Evolutionary conservation across 2,797 vertebrate genomes (phyloP), one percentile per base, ranked within the genome.

Genomic region (Merluccius polli): DNA sequence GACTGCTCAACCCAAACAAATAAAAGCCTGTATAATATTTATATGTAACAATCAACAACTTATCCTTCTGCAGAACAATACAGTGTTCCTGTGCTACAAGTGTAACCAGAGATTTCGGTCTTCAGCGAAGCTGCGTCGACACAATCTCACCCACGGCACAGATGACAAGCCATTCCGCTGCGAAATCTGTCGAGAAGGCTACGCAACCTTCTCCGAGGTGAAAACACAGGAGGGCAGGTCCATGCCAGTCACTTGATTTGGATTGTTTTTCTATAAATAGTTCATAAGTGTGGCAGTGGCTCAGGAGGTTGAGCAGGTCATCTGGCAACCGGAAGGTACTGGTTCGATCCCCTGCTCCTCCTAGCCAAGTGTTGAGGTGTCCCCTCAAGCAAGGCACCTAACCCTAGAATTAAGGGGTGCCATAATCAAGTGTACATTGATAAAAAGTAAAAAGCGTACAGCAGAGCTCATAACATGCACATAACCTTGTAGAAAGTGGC

Each of bases 51-150:
- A 4, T 30, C 67, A 32, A 30, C 27, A 31, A 69, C 65, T 16
- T 69, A n/a, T 69, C 16, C 13, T 69, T 69, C 67, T 32, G 30
- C 85, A 94, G 92, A 86, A 83, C 13, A 87, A 95, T 81, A 94
- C 91, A 5, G 85, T 95, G 35, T 96, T 95, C 85, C 91, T 92
- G 73, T 96, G 95, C 82, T 96, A 95, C 72, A 94, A 93, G 79
- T 95, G 95, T 73, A 91, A 93, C 67, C 89, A 90, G 75, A 88
- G 85, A 75, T 96, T 95, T 81, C 83, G 87, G 1, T 92, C 89
- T n/a, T 95, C 95, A 11, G 92, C 92, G 32, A 91, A 91, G 80
- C 93, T 95, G 36, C 94, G 89, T 18, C 77, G 91, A 79, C 95
- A 95, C 81, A 94, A 94, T 87, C 86, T 85, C 2, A 85, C 89